Conservation (phyloP, 2,888 invertebrate genomes). For the Podotricha telesiphe region DNA sequence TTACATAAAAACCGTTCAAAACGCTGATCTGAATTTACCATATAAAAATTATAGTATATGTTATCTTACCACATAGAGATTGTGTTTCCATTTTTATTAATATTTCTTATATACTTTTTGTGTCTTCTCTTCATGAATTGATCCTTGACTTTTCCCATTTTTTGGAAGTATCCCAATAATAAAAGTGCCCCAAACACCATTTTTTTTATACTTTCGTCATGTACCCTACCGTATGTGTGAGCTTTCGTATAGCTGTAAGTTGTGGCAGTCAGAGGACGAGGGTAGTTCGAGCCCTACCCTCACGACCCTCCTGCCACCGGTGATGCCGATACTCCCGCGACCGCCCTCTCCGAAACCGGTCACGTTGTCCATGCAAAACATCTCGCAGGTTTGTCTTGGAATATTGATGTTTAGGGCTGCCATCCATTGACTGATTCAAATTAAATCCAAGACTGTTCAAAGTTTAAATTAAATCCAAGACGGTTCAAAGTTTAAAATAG, state of each 20-base stretch:
- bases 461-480: not conserved
- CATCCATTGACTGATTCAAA: constrained; percentile 12
- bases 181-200: too few species aligned
- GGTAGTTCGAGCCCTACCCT: constrained; percentile 60
- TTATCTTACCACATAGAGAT: not conserved
- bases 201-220: not conserved
- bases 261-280: constrained; percentile 58
- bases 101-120: not conserved
- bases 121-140: not conserved
- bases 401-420: constrained; percentile 22
- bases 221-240: constrained; percentile 17
- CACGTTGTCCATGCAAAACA: constrained; percentile 56
- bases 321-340: constrained; percentile 55
- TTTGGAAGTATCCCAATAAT: not conserved
- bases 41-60: too few species aligned
- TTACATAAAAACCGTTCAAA: not conserved
- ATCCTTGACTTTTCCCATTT: not conserved
- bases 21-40: constrained; percentile 10
- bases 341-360: constrained; percentile 55
- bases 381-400: constrained; percentile 60
- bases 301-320: constrained; percentile 66
- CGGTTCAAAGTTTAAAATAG: too few species aligned
- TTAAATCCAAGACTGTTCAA: not conserved
- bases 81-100: not conserved
- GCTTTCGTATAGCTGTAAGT: constrained; percentile 37